These are phyloP conservation scores for Ahaetulla prasina DNA, from an alignment of 2,113 vertebrate species.

Conservation along the genomic window DNA sequence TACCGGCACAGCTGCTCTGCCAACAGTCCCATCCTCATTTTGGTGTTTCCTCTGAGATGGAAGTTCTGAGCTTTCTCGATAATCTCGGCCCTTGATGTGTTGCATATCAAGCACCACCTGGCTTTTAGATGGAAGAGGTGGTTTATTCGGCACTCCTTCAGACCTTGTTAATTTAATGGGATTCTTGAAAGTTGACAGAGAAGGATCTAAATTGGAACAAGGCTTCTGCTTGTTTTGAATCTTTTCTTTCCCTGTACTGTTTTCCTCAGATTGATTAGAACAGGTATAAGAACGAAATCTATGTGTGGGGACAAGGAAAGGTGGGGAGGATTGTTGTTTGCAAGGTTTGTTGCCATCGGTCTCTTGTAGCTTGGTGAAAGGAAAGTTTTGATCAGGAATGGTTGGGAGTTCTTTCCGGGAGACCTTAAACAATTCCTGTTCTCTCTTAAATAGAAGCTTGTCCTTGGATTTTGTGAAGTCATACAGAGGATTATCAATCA, in stretches of 20 bases:
- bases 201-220: conserved; percentile 35
- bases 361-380: conserved; percentile 71
- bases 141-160: conserved; percentile 72
- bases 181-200: conserved; percentile 69
- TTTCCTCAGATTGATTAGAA: conserved; percentile 66
- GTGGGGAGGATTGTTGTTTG: conserved; percentile 53
- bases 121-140: conserved; percentile 84
- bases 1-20: conserved; percentile 67
- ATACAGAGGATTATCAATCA: conserved; percentile 96
- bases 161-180: conserved; percentile 77
- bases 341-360: conserved; percentile 60
- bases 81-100: conserved; percentile 76
- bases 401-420: conserved; percentile 68
- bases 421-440: conserved; percentile 69
- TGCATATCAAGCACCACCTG: conserved; percentile 73
- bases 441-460: conserved; percentile 64
- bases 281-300: conserved; percentile 85
- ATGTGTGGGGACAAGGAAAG: conserved; percentile 71
- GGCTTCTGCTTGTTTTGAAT: conserved; percentile 66
- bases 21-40: conserved; percentile 49
- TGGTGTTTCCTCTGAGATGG: conserved; percentile 68
- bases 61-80: conserved; percentile 80
- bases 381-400: conserved; percentile 63
- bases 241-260: conserved; percentile 49
- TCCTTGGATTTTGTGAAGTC: conserved; percentile 72